Base-by-base conservation (phyloP, 2,888 invertebrate genomes). In the Mesoligia furuncula region DNA sequence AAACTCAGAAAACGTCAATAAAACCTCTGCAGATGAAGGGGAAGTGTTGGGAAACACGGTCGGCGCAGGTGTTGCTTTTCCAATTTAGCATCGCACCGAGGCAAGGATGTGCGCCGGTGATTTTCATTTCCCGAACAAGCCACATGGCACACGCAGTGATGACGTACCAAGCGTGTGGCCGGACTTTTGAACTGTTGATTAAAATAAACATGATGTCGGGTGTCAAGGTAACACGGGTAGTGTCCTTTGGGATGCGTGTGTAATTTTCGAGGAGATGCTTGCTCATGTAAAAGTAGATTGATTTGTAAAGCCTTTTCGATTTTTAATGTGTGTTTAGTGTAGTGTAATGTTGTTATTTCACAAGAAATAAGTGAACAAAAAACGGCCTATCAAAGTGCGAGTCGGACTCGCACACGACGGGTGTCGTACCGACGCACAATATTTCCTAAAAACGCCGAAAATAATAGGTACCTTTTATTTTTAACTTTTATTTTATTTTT, bases 51-150 rank as follows among this genome's bases (percentile, higher is more conserved):
- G 88, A 89, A 91, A 88, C 91, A 88, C 85, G 89, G 84, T 77
- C 77, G 84, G 84, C 89, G 81, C 93, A 94, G 94, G 94, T 94
- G 94, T 93, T 92, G 93, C 86, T 89, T 91, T 94, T 93, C 91
- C 94, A 94, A 94, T 94, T 93, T 93, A 90, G 83, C 90, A 90
- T 88, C 88, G 90, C 89, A 77, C 62, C 75, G 88, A 88, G 79
- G 86, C 88, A 90, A 90, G 92, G 92, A 91, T 93, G 92, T 91
- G 88, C 89, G 88, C 89, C 88, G 85, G 90, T 91, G 91, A 93
- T 92, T 94, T 93, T 95, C 85, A 89, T 88, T 90, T 85, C 88
- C 85, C 89, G 80, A 80, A 84, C 85, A 85, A 80, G 80, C 89
- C 88, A 85, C 90, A 87, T 81, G 88, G 84, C 86, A 80, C 80